These are phyloP conservation scores for Cheiracanthium punctorium DNA, from an alignment of 2,888 invertebrate genomes.

Conservation along the genomic window DNA sequence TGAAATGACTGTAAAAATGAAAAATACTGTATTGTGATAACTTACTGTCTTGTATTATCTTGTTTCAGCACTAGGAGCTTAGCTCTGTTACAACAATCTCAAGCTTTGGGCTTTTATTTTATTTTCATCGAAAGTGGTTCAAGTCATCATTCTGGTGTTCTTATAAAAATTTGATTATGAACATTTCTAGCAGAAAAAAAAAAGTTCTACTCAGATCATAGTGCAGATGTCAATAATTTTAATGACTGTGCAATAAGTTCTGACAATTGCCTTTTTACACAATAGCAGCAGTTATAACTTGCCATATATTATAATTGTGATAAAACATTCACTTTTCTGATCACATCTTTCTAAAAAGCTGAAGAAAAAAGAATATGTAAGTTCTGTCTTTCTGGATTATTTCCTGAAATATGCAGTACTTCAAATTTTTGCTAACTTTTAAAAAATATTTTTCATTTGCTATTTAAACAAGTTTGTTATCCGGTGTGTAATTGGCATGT, in stretches of 20 bases:
- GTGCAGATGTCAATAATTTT: background rate
- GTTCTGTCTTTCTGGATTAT: no score
- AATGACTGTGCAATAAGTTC: slow-evolving; percentile 10
- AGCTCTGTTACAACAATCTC: background rate
- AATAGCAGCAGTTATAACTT: background rate
- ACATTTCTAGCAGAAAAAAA: background rate
- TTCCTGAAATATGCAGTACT: no score
- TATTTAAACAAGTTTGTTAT: no score
- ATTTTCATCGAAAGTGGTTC: background rate
- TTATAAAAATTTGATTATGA: background rate
- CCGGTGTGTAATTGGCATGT: no score
- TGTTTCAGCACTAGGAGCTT: slow-evolving; percentile 52
- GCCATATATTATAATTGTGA: background rate
- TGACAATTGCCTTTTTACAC: background rate
- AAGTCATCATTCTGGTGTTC: slow-evolving; percentile 1
- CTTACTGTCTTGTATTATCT: no score
- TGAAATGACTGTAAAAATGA: no score
- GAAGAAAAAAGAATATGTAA: no score
- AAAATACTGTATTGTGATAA: no score
- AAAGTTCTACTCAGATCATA: background rate
- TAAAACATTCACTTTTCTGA: no score
- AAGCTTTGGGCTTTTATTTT: background rate
- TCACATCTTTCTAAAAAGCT: no score
- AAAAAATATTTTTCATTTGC: no score
- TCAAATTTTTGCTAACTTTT: no score